phyloP scores from a whole-genome alignment of 2,113 vertebrate species.

The cattle (Bos taurus) region DNA sequence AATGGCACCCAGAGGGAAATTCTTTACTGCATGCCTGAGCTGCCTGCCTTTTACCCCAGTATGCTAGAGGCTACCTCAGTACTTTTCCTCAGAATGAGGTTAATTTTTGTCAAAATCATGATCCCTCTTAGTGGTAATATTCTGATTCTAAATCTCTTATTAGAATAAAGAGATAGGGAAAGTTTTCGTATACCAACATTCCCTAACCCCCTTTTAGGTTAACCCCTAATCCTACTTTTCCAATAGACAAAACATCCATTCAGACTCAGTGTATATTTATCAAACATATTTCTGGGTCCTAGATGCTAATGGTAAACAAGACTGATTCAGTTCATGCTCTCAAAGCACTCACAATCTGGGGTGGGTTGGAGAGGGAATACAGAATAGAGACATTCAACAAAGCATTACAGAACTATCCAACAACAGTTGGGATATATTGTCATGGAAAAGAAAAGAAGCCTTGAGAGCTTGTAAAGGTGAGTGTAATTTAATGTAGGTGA shows the following conservation, averaged over 20 bases:
- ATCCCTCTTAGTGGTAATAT: background rate
- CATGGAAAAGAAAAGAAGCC: background rate
- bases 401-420: background rate
- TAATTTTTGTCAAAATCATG: constrained; percentile 32
- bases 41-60: background rate
- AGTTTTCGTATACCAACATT: background rate
- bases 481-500: background rate
- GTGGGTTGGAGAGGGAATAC: background rate
- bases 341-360: background rate
- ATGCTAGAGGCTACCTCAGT: background rate
- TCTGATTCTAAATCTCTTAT: background rate
- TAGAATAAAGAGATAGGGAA: background rate
- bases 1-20: background rate
- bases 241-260: background rate
- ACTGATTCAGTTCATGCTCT: background rate
- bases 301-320: background rate
- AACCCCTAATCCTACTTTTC: background rate
- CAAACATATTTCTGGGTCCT: background rate
- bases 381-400: background rate
- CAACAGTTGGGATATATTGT: background rate
- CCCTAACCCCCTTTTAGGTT: background rate
- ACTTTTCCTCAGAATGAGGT: background rate
- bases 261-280: background rate
- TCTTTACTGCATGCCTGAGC: background rate
- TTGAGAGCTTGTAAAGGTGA: background rate